Base-by-base conservation (phyloP, 92 coral and sea anemone species). In the Phenganax stokvisi region DNA sequence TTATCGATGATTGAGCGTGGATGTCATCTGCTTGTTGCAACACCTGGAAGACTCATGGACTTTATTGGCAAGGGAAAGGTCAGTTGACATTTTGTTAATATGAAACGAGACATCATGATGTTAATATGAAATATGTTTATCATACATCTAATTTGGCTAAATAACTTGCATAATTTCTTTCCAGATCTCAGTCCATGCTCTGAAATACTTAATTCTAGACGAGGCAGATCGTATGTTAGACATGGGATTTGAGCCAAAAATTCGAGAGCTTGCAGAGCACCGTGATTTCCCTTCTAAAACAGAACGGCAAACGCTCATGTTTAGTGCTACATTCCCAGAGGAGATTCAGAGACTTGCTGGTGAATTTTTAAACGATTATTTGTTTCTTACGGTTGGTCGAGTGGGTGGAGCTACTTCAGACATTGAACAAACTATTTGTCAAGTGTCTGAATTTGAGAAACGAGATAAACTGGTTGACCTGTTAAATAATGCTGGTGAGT, bases 201-300 rank as follows among this genome's bases (percentile, higher is more conserved):
- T 96, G 62, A 90, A 85, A 69, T 90, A 90, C 72, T 81, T 96
- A 56, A 89, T 96, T 69, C 86, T 96, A 71, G 99, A 96, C 56
- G 99, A 96, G 55, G 99, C 99, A 12, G 99, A 96, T 80, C 92
- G 99, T 12, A 96, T 96, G 99, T 76, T 96, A 37, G 99, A 96
- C 81, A 88, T 96, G 90, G 99, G 99, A 31, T 96, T 96, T 83
- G 99, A 89, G n/a, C 85, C 85, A 0, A 89, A 57, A 31, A 85
- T 96, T 54, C 93, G 96, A 51, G 88, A 84, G 84, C 86, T 96
- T 30, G 89, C 91, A 0, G 84, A 87, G 54, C 59, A 85, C 61
- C 74, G 82, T 53, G 87, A 84, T 44, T 90, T 96, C 92, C 92
- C 97, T 8, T 79, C 85, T 12, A 96, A 92, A 72, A 63, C 80